A percentile compares a stretch with the other conserved stretches of the same genome.
phyloP scores from a whole-genome alignment of 2,797 vertebrate genomes.

The Pempheris klunzingeri region DNA sequence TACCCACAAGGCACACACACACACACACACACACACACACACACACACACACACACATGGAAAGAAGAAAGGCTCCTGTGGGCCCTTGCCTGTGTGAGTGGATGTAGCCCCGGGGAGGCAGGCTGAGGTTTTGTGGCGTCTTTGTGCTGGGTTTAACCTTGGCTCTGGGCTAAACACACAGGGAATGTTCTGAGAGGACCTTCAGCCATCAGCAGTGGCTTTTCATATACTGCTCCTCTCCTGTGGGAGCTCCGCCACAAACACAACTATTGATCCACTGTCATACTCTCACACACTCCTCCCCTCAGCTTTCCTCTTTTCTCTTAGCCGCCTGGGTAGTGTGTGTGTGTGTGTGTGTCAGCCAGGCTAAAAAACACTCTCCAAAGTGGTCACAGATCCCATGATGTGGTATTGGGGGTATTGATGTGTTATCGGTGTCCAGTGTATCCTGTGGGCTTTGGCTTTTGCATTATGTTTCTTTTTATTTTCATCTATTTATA shows the following conservation, averaged over 20 bases:
- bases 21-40: constrained; percentile 14
- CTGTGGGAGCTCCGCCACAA: constrained; percentile 80
- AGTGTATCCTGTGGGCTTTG: constrained; percentile 62
- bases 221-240: constrained; percentile 78
- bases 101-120: constrained; percentile 74
- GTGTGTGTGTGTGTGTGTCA: constrained; percentile 26
- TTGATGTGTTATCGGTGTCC: constrained; percentile 68
- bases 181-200: constrained; percentile 81
- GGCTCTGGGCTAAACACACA: constrained; percentile 81
- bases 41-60: constrained; percentile 31
- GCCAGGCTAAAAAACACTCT: constrained; percentile 56
- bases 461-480: constrained; percentile 69
- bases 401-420: constrained; percentile 64
- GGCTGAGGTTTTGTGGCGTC: constrained; percentile 77
- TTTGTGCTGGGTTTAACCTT: constrained; percentile 85
- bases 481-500: constrained; percentile 66
- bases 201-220: constrained; percentile 78
- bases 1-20: constrained; percentile 33
- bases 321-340: constrained; percentile 42
- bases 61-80: constrained; percentile 69
- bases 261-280: constrained; percentile 86
- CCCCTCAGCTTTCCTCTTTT: constrained; percentile 57
- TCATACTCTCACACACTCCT: constrained; percentile 73
- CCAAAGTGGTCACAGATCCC: constrained; percentile 74
- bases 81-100: constrained; percentile 62